Conservation (phyloP, 2,888 invertebrate species). For the Parnassius glacialis region DNA sequence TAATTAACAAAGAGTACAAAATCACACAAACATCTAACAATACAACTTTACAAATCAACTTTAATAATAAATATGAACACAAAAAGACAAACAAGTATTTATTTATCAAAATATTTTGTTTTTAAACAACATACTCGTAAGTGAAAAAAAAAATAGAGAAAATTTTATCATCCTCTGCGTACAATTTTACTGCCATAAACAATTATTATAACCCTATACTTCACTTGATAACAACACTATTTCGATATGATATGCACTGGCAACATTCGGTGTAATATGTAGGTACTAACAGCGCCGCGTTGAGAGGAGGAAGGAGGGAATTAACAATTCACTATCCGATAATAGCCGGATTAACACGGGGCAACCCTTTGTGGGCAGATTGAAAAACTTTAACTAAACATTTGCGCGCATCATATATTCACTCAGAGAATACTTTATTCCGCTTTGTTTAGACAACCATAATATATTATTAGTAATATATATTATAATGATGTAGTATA, state of each 20-base stretch:
- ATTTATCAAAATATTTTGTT: no score
- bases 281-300: conserved; percentile 37
- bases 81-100: no score
- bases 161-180: not conserved
- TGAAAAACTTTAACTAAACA: conserved; percentile 53
- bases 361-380: conserved; percentile 74
- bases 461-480: not conserved
- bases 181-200: conserved; percentile 30
- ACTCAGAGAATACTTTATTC: conserved; percentile 12
- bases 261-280: conserved; percentile 69
- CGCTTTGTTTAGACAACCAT: conserved; percentile 8
- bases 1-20: no score
- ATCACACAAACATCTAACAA: no score
- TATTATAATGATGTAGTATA: not conserved
- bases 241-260: conserved; percentile 10
- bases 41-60: no score
- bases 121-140: no score
- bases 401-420: conserved; percentile 37
- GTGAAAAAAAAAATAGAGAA: not conserved
- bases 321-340: conserved; percentile 68
- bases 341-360: conserved; percentile 71
- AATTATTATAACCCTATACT: conserved; percentile 43
- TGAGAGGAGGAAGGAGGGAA: conserved; percentile 19
- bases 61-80: no score
- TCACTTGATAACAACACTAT: conserved; percentile 38